Evolutionary conservation across 2,797 vertebrate species (phyloP).

Genomic region (Tamandua tetradactyla): DNA sequence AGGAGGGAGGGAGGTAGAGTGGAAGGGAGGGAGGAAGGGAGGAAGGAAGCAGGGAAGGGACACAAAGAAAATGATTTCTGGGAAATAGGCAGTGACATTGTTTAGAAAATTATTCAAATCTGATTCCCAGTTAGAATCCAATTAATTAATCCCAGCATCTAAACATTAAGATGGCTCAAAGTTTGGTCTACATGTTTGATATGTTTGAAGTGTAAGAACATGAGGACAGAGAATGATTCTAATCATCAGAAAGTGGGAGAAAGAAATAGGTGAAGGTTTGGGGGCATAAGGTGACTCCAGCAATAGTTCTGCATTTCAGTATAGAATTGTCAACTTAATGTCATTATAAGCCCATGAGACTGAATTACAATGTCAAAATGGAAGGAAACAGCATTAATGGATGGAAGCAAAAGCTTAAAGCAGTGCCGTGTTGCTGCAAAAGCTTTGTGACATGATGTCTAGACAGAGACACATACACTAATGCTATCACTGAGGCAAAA

Average conservation of each 20-base stretch:
- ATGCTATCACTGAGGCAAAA: slow-evolving; percentile 15
- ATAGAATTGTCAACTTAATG: slow-evolving; percentile 59
- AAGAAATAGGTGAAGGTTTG: neutral
- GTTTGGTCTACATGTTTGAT: neutral
- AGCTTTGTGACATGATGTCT: slow-evolving; percentile 73
- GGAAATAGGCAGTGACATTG: neutral
- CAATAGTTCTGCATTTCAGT: slow-evolving; percentile 35
- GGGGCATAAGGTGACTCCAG: neutral
- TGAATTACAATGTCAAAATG: slow-evolving; percentile 66
- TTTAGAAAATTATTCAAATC: slow-evolving; percentile 21
- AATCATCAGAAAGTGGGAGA: neutral
- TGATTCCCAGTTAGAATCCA: neutral
- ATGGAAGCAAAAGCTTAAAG: slow-evolving; percentile 51
- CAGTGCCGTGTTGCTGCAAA: neutral
- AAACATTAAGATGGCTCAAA: slow-evolving; percentile 18
- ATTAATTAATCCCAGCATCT: slow-evolving; percentile 33
- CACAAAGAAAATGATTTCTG: neutral
- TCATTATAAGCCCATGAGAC: slow-evolving; percentile 63
- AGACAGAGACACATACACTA: slow-evolving; percentile 41
- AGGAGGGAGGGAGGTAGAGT: neutral
- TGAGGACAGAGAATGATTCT: neutral
- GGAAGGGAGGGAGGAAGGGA: neutral
- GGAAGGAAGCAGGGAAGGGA: too few relatives aligned
- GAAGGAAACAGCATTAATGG: slow-evolving; percentile 64
- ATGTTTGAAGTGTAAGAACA: neutral